Conservation (phyloP, 2,888 invertebrate species). For the Clepsis dumicolana region DNA sequence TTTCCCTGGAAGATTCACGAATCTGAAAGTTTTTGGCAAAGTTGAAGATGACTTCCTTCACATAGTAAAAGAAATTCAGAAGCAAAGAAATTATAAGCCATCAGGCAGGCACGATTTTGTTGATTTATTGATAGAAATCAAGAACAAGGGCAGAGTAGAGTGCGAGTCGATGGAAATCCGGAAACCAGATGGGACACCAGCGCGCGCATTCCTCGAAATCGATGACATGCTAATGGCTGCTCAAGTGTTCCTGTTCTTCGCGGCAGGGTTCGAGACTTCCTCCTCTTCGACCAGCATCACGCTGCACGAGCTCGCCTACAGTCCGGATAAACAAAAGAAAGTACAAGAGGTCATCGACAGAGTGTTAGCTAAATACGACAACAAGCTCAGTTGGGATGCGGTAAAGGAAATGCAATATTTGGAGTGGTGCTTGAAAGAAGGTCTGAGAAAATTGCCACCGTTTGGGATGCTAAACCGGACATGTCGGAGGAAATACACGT, state of each 20-base stretch:
- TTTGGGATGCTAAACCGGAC: conserved; percentile 20
- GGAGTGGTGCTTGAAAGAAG: conserved; percentile 34
- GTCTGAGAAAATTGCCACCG: conserved; percentile 29
- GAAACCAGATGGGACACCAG: conserved; percentile 23
- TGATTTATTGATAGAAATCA: conserved; percentile 22
- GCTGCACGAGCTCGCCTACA: conserved; percentile 51
- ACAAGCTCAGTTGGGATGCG: conserved; percentile 32
- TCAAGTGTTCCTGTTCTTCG: conserved; percentile 42
- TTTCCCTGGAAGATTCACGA: conserved; percentile 22
- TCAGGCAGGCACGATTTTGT: conserved; percentile 29
- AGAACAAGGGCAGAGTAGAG: conserved; percentile 18
- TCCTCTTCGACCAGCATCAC: conserved; percentile 52
- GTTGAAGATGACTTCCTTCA: conserved; percentile 32
- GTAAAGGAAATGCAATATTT: conserved; percentile 38
- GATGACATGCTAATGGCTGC: conserved; percentile 35
- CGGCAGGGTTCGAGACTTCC: conserved; percentile 56
- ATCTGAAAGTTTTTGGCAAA: conserved; percentile 16
- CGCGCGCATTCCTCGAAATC: conserved; percentile 16
- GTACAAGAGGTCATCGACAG: conserved; percentile 50
- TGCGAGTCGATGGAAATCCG: conserved; percentile 32
- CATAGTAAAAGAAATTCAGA: conserved; percentile 40
- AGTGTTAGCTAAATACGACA: conserved; percentile 18
- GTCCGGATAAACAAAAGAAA: conserved; percentile 52
- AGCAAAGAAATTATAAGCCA: conserved; percentile 33
- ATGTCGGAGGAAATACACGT: conserved; percentile 35